These are phyloP conservation scores for Malaclemys terrapin DNA, from an alignment of 2,113 vertebrate species.

Conservation along the genomic window DNA sequence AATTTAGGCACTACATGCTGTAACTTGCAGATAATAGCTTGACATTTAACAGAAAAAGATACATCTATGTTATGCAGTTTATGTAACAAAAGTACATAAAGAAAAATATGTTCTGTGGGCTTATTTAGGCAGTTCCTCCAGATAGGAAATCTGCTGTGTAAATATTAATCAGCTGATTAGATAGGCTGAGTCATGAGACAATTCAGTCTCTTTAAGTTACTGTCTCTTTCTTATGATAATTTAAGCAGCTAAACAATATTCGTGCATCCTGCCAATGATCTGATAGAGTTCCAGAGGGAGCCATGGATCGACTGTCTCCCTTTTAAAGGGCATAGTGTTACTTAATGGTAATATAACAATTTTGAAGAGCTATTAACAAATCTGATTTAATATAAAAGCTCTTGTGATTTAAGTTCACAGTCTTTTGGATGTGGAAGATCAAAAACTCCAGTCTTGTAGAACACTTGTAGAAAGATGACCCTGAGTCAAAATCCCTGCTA, in stretches of 20 bases:
- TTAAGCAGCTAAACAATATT: background rate
- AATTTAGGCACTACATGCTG: background rate
- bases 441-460: rapidly evolving
- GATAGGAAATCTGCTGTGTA: background rate
- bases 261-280: background rate
- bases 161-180: constrained; percentile 21
- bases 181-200: background rate
- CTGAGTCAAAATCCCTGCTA: rapidly evolving
- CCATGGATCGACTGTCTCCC: background rate
- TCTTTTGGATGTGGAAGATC: background rate
- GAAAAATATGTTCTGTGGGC: background rate
- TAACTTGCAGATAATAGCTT: constrained; percentile 20
- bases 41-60: constrained; percentile 14
- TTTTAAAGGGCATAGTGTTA: background rate
- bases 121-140: background rate
- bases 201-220: background rate
- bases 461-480: background rate
- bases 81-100: background rate
- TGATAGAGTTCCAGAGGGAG: background rate
- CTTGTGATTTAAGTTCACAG: background rate
- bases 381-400: background rate
- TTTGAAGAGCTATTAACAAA: background rate
- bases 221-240: background rate
- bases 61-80: background rate
- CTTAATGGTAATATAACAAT: background rate